Evolutionary conservation across 2,113 vertebrate genomes (phyloP).

Genomic region (Petroica traversi): DNA sequence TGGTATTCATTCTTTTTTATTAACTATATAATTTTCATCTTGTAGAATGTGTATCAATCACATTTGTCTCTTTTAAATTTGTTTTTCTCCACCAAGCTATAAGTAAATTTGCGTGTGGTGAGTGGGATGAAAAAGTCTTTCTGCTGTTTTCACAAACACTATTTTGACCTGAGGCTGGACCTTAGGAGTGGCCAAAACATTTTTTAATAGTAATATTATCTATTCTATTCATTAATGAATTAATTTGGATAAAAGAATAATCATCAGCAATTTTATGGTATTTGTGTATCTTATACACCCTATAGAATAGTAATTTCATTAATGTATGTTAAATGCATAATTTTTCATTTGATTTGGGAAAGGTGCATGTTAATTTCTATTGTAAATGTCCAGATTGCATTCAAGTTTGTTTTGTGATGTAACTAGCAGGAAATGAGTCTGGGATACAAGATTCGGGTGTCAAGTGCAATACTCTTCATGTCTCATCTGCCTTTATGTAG

Average conservation of each 20-base stretch:
- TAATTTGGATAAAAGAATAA: constrained; percentile 50
- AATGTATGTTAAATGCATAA: background rate
- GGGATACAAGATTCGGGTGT: background rate
- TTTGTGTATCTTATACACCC: constrained; percentile 28
- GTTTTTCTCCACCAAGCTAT: background rate
- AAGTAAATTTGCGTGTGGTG: background rate
- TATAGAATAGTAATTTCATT: constrained; percentile 44
- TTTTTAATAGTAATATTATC: constrained; percentile 53
- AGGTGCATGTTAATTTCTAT: background rate
- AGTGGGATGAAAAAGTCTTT: constrained; percentile 33
- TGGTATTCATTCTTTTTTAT: background rate
- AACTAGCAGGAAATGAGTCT: background rate
- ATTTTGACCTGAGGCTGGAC: constrained; percentile 79
- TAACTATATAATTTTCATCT: background rate
- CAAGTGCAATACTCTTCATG: background rate
- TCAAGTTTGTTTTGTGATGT: background rate
- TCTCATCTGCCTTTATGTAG: background rate
- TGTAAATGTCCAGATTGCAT: background rate
- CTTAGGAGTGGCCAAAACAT: constrained; percentile 71
- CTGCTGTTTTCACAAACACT: constrained; percentile 55
- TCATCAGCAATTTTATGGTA: constrained; percentile 36
- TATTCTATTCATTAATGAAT: constrained; percentile 71
- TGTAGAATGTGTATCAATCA: background rate
- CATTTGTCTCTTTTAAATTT: background rate
- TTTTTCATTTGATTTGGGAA: constrained; percentile 9